These are phyloP conservation scores for Plebejus argus DNA, from an alignment of 2,888 invertebrate species.

Conservation along the genomic window DNA sequence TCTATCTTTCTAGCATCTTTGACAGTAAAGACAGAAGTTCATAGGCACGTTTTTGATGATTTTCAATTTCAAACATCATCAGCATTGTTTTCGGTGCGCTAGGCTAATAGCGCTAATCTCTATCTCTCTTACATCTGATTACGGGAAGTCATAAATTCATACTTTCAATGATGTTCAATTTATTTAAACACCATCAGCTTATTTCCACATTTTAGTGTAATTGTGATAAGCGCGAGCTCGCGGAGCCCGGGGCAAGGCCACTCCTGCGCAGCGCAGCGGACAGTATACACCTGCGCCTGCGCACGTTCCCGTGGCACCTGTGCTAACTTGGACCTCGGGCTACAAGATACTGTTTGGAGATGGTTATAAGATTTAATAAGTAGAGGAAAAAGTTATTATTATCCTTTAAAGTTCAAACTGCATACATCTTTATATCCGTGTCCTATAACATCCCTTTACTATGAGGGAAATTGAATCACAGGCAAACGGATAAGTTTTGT, in stretches of 20 bases:
- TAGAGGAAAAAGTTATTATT: background rate
- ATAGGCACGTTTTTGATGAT: background rate
- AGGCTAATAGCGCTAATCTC: slow-evolving; percentile 33
- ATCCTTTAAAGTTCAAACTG: too few relatives aligned
- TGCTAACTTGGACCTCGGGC: background rate
- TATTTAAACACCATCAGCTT: background rate
- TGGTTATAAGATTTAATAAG: background rate
- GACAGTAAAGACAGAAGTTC: background rate
- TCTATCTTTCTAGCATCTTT: too few relatives aligned
- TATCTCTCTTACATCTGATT: background rate
- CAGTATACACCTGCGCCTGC: slow-evolving; percentile 32
- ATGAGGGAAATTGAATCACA: too few relatives aligned
- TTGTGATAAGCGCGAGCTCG: background rate
- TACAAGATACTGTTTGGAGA: background rate
- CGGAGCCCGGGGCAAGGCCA: slow-evolving; percentile 35
- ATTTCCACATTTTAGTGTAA: background rate
- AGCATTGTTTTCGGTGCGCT: background rate
- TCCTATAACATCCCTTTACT: too few relatives aligned
- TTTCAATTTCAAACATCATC: background rate
- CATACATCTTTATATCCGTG: too few relatives aligned
- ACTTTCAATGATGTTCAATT: background rate
- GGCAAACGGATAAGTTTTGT: too few relatives aligned
- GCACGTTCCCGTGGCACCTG: slow-evolving; percentile 30
- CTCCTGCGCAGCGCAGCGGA: slow-evolving; percentile 33
- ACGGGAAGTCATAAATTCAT: too few relatives aligned